These are phyloP conservation scores for Anableps anableps DNA, from an alignment of 2,797 vertebrate species.

Conservation along the genomic window DNA sequence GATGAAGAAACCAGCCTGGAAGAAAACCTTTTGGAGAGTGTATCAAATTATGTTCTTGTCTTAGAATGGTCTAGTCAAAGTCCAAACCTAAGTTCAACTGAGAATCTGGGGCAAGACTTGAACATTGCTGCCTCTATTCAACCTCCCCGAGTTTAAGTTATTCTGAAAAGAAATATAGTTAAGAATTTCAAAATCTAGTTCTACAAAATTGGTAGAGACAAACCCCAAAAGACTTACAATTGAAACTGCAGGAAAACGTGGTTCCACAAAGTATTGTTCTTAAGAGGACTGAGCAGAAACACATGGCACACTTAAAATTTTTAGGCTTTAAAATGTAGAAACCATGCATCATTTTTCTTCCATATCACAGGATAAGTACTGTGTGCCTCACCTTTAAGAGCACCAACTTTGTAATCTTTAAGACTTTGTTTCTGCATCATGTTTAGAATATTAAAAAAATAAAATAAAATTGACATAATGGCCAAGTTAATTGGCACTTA, in stretches of 20 bases:
- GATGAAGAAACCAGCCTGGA: background rate
- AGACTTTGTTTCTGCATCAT: slow-evolving; percentile 17
- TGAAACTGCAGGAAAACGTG: background rate
- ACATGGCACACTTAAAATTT: background rate
- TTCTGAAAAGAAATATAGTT: background rate
- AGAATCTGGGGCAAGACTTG: background rate
- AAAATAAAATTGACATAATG: background rate
- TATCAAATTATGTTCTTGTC: background rate
- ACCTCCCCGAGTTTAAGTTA: background rate
- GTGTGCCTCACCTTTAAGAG: slow-evolving; percentile 35
- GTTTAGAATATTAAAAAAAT: slow-evolving; percentile 3
- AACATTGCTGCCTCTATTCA: background rate
- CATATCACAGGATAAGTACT: background rate
- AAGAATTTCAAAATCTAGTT: background rate
- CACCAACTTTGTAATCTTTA: slow-evolving; percentile 45
- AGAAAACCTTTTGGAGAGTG: background rate
- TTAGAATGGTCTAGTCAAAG: background rate
- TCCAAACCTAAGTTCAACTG: background rate
- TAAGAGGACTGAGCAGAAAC: background rate
- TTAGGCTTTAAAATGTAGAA: background rate
- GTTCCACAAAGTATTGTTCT: background rate
- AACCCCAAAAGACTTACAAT: background rate
- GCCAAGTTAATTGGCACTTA: background rate
- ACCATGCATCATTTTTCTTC: background rate
- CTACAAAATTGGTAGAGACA: background rate